Percentiles rank a stretch among this genome's conserved stretches.
Conservation (phyloP, 2,113 vertebrate genomes). For the Rhinopomastus cyanomelas region DNA sequence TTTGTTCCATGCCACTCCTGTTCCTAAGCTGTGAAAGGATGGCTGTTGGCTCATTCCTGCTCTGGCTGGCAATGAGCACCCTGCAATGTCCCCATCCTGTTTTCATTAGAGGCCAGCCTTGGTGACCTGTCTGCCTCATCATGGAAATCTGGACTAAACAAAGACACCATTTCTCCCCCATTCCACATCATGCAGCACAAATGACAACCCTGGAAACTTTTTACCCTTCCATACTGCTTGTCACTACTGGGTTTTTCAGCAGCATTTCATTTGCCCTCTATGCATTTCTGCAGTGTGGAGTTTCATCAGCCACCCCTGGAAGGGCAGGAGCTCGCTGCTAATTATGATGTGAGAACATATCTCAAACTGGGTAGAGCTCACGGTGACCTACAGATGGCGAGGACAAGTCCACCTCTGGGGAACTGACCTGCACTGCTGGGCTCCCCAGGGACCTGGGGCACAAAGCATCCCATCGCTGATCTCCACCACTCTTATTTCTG, state of each 20-base stretch:
- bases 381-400: not conserved
- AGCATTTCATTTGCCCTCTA: not conserved
- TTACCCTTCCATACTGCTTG: not conserved
- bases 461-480: not conserved
- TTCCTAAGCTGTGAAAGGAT: not conserved
- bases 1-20: not conserved
- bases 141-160: not conserved
- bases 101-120: not conserved
- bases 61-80: not conserved
- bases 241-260: conserved; percentile 3
- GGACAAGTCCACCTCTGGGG: not conserved
- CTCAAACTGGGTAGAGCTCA: not conserved
- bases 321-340: not conserved
- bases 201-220: not conserved
- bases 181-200: not conserved
- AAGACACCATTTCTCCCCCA: not conserved
- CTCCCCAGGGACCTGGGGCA: not conserved
- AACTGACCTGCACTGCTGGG: not conserved
- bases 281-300: not conserved
- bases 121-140: not conserved
- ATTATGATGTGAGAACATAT: not conserved
- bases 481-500: not conserved
- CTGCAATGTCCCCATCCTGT: not conserved
- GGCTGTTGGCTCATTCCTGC: not conserved
- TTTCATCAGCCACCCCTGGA: not conserved